Evolutionary conservation across 2,888 invertebrate species (phyloP), one percentile per base, ranked within the genome.

Genomic region (Andricus quercusramuli): DNA sequence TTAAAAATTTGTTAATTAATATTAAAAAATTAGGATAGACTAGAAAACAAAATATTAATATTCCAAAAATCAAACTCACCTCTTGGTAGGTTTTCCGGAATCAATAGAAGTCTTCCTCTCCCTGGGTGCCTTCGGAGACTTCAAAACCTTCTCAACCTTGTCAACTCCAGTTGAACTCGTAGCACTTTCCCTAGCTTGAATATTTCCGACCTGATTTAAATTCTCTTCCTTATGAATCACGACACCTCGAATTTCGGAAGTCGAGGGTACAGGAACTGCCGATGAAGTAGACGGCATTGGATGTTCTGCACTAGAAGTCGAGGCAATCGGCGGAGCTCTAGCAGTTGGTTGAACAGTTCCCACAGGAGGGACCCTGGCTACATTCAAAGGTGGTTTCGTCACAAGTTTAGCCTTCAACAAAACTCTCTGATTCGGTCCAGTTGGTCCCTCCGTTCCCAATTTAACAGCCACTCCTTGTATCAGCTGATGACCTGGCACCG

Each of bases 381-480:
- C 90, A 0, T 91, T 87, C 17, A 90, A 83, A 1, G 93, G 94
- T 8, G 95, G 94, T 89, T 95, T 95, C 1, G 95, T 95, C 15
- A 95, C 95, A 17, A 95, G 90, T 78, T 95, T 95, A 0, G 95
- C 95, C 84, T 95, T 94, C 93, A 95, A 81, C 13, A 94, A 91
- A 44, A 95, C 95, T 83, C 94, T 93, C 80, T 95, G 95, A 88
- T 95, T 95, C 0, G 95, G 94, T 5, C 95, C 95, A 64, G 94
- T 94, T 1, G 94, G 94, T 3, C 95, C 95, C 86, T 95, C 95
- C 0, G 95, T 94, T 0, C 95, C 95, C 59, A 95, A 89, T 88
- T 95, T 95, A 1, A 95, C 95, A 2, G 95, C 95, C 0, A 95
- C 95, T 1, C 95, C 95, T 86, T 95, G 95, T 81, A 95, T 95